A percentile compares a stretch with the other conserved stretches of the same genome.
These are phyloP conservation scores for Grallaria varia DNA, from an alignment of 2,113 vertebrate genomes.

Conservation along the genomic window DNA sequence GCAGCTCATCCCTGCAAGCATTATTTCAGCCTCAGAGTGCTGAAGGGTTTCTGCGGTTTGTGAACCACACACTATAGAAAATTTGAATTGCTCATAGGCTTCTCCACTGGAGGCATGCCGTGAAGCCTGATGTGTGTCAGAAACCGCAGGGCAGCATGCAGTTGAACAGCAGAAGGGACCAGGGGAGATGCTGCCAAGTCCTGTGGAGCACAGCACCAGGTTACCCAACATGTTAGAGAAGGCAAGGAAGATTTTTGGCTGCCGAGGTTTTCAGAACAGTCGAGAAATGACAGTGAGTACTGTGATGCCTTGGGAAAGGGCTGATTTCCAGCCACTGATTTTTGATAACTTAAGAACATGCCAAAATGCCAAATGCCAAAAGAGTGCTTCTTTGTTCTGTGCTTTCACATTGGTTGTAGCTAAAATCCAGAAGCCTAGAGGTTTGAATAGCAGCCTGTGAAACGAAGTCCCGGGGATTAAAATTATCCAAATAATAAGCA, in stretches of 20 bases:
- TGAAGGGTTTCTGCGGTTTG: background rate
- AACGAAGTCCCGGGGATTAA: background rate
- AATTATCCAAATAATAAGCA: background rate
- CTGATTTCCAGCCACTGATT: background rate
- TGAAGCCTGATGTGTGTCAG: background rate
- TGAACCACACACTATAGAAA: background rate
- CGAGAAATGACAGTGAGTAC: background rate
- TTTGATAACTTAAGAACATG: background rate
- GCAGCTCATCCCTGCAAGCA: background rate
- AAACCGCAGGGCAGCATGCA: background rate
- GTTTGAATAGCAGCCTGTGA: background rate
- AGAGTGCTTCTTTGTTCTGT: background rate
- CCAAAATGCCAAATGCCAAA: background rate
- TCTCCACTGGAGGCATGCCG: background rate
- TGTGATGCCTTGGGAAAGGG: background rate
- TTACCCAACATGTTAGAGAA: background rate
- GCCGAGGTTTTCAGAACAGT: background rate
- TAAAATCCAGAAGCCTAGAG: background rate
- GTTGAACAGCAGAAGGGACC: background rate
- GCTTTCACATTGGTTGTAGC: background rate
- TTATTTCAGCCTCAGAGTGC: background rate
- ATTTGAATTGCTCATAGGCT: background rate
- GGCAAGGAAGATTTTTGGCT: background rate
- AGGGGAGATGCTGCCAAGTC: background rate
- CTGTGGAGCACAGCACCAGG: background rate